Conservation (phyloP, 2,888 invertebrate genomes). For the Ophonus ardosiacus region DNA sequence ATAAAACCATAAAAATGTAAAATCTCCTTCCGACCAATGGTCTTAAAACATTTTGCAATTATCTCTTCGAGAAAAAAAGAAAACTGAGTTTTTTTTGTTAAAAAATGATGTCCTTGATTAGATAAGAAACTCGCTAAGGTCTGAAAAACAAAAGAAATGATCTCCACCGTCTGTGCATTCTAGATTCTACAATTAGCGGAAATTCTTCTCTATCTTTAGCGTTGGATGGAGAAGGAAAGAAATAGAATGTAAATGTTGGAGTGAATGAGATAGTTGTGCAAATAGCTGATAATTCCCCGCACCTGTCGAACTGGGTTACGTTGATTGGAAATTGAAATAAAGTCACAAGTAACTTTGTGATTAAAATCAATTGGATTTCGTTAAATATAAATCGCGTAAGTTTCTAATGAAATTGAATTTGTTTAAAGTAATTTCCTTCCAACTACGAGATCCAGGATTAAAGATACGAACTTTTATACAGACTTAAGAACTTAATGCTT, state of each 20-base stretch:
- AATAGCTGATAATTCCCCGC: conserved; percentile 15
- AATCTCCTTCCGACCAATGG: not conserved
- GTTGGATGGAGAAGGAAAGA: not conserved
- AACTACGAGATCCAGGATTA: conserved; percentile 14
- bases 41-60: conserved; percentile 18
- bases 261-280: conserved; percentile 16
- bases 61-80: conserved; percentile 9
- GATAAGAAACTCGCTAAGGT: conserved; percentile 29
- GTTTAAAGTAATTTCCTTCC: conserved; percentile 34
- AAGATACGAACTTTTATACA: conserved; percentile 20
- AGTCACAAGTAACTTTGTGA: not conserved
- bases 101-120: conserved; percentile 32
- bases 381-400: conserved; percentile 18
- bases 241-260: not conserved
- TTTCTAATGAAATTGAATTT: conserved; percentile 36
- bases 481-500: conserved; percentile 24
- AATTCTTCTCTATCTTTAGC: not conserved
- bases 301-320: conserved; percentile 19
- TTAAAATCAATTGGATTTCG: conserved; percentile 17
- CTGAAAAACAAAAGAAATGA: conserved; percentile 16
- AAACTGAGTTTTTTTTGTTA: not conserved
- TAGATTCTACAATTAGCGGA: conserved; percentile 19
- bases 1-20: conserved; percentile 25
- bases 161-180: not conserved
- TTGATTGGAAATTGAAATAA: conserved; percentile 28